Evolutionary conservation across 2,888 invertebrate genomes (phyloP).

Genomic region (Andrena haemorrhoa): DNA sequence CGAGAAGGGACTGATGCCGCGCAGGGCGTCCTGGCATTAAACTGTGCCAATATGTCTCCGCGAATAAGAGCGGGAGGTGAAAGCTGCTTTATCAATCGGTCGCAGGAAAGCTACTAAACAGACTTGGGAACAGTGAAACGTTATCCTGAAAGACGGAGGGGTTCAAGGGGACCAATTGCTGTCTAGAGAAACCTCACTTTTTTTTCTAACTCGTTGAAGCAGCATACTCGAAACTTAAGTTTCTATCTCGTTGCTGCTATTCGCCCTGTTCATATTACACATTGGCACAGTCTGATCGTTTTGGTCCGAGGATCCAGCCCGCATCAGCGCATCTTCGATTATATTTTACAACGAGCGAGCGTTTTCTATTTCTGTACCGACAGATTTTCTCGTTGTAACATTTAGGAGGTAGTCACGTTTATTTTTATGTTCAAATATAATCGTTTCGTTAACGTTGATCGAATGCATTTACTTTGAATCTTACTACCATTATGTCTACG

Average conservation of each 20-base stretch:
- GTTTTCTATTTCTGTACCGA: slow-evolving; percentile 21
- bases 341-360: slow-evolving; percentile 7
- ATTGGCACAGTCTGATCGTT: slow-evolving; percentile 12
- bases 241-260: neutral
- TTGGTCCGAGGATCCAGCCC: neutral
- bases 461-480: slow-evolving; percentile 42
- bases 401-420: slow-evolving; percentile 9
- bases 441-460: slow-evolving; percentile 35
- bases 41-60: neutral
- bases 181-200: neutral
- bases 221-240: neutral
- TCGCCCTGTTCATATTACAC: neutral
- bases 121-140: too few relatives aligned
- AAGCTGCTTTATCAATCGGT: neutral
- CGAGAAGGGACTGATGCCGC: neutral
- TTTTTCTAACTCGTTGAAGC: neutral
- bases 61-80: neutral
- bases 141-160: too few relatives aligned
- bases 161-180: too few relatives aligned
- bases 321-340: neutral
- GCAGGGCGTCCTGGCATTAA: neutral
- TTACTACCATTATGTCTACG: slow-evolving; percentile 10
- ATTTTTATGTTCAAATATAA: slow-evolving; percentile 41
- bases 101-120: neutral
- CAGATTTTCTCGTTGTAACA: slow-evolving; percentile 19